Evolutionary conservation across 1,140 invertebrate species (phyloP).

Genomic region (Drosophila setifemur): DNA sequence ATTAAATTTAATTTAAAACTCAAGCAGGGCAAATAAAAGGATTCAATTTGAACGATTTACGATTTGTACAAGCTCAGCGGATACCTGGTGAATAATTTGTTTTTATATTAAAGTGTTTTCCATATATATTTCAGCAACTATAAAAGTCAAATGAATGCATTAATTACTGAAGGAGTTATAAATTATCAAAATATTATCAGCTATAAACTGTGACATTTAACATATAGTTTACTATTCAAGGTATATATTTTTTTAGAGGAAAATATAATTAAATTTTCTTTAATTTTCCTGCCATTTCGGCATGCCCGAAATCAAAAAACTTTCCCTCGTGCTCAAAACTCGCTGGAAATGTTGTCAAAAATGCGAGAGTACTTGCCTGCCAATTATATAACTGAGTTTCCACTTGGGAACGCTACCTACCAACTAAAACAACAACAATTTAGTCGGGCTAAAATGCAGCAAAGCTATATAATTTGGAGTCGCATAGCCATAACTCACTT

Average conservation of each 20-base stretch:
- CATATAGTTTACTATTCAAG: too few relatives aligned
- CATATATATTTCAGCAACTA: too few relatives aligned
- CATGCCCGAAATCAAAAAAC: slow-evolving; percentile 10
- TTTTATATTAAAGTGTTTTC: too few relatives aligned
- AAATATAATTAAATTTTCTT: too few relatives aligned
- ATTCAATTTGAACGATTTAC: slow-evolving; percentile 6
- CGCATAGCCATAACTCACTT: slow-evolving; percentile 39
- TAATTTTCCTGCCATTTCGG: neutral
- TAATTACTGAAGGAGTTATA: too few relatives aligned
- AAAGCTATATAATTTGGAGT: slow-evolving; percentile 65
- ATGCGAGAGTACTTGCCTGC: slow-evolving; percentile 40
- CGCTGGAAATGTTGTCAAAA: slow-evolving; percentile 56
- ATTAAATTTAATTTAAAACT: slow-evolving; percentile 32
- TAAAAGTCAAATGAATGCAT: too few relatives aligned
- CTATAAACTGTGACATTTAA: too few relatives aligned
- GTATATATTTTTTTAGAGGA: too few relatives aligned
- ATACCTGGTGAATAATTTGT: too few relatives aligned
- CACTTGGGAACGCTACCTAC: neutral
- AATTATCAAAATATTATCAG: too few relatives aligned
- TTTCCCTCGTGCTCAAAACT: too few relatives aligned
- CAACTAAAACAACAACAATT: slow-evolving; percentile 68
- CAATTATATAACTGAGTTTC: slow-evolving; percentile 10
- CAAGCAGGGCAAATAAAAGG: slow-evolving; percentile 2
- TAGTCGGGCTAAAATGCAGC: slow-evolving; percentile 60
- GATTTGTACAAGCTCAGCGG: neutral